Evolutionary conservation across 2,797 vertebrate species (phyloP).

Genomic region (Vultur gryphus): DNA sequence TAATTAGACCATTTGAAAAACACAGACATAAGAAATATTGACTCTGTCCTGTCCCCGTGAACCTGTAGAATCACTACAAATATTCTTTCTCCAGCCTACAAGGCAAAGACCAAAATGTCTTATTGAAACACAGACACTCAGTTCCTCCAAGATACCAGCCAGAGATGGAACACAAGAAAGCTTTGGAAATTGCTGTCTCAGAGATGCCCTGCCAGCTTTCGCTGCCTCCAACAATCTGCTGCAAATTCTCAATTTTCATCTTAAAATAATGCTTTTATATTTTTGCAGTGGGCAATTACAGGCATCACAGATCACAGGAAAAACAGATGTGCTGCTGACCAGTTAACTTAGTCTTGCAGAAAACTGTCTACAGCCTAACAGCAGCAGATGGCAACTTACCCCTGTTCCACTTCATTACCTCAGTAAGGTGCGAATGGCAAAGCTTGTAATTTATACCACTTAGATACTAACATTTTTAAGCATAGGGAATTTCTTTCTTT

Average conservation of each 20-base stretch:
- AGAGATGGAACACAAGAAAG: background rate
- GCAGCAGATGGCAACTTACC: slow-evolving; percentile 25
- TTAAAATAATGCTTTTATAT: slow-evolving; percentile 36
- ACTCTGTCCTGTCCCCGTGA: background rate
- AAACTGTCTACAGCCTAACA: slow-evolving; percentile 15
- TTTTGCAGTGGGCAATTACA: slow-evolving; percentile 48
- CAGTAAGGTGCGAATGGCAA: background rate
- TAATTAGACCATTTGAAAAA: background rate
- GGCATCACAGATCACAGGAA: slow-evolving; percentile 43
- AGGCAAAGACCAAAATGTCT: background rate
- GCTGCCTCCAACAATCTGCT: background rate
- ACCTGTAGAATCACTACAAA: background rate
- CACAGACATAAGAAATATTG: background rate
- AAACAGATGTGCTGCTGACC: slow-evolving; percentile 36
- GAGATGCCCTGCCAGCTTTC: background rate
- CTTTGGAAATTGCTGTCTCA: background rate
- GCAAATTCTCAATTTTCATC: slow-evolving; percentile 32
- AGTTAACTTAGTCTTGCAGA: slow-evolving; percentile 43
- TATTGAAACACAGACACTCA: background rate
- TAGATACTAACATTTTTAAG: background rate
- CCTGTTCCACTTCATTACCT: slow-evolving; percentile 13
- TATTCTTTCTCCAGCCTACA: background rate
- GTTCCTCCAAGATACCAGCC: background rate
- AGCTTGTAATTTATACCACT: slow-evolving; percentile 5
- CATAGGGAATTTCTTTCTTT: background rate